Percentiles rank a stretch among this genome's conserved stretches.
phyloP scores from a whole-genome alignment of 2,888 invertebrate species.

The Gymnosoma rotundatum region DNA sequence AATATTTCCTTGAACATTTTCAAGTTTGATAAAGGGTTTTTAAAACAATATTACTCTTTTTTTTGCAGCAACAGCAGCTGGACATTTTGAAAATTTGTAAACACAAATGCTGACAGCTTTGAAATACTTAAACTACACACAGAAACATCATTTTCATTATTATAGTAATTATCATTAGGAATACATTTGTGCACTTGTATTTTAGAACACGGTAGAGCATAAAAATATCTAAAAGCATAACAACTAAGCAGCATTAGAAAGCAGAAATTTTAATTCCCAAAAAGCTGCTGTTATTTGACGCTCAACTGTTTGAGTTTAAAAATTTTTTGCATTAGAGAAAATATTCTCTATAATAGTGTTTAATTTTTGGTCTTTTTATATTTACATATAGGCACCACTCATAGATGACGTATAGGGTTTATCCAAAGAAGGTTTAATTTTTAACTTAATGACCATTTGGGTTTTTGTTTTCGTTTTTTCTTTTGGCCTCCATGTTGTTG shows the following conservation, averaged over 20 bases:
- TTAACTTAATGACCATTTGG: slow-evolving; percentile 65
- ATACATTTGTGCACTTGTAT: slow-evolving; percentile 24
- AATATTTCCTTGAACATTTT: slow-evolving; percentile 41
- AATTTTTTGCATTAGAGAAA: slow-evolving; percentile 37
- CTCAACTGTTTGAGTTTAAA: not conserved
- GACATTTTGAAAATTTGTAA: slow-evolving; percentile 54
- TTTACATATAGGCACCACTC: not conserved
- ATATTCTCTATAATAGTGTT: slow-evolving; percentile 31
- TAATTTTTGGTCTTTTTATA: slow-evolving; percentile 1
- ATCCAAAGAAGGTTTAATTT: slow-evolving; percentile 9
- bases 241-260: not conserved
- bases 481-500: slow-evolving; percentile 36
- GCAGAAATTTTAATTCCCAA: not conserved
- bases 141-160: slow-evolving; percentile 58
- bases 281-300: not conserved
- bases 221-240: not conserved
- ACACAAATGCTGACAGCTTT: slow-evolving; percentile 63
- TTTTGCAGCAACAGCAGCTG: slow-evolving; percentile 50
- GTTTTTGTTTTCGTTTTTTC: slow-evolving; percentile 42
- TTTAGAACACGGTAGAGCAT: not conserved
- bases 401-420: slow-evolving; percentile 19
- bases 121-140: slow-evolving; percentile 34
- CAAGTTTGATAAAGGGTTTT: slow-evolving; percentile 64
- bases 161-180: slow-evolving; percentile 62
- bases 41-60: slow-evolving; percentile 42